Percentiles rank a stretch among this genome's conserved stretches.
Evolutionary conservation across 2,113 vertebrate genomes (phyloP).

Genomic region (Chloropsis cyanopogon): DNA sequence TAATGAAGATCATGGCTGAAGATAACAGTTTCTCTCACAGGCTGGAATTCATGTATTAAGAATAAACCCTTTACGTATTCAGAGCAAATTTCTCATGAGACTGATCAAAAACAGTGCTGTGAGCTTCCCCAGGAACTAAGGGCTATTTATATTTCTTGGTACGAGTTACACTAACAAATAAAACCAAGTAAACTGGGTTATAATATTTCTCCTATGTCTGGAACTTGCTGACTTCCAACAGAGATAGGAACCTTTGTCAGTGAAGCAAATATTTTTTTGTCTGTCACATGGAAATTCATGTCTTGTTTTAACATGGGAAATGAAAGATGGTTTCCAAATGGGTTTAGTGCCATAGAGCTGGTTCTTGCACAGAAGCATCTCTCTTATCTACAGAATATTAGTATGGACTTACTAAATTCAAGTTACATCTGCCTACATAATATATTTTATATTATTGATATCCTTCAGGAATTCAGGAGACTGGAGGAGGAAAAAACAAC

Average conservation of each 20-base stretch:
- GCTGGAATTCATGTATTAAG: neutral
- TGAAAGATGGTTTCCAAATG: neutral
- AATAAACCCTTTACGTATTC: neutral
- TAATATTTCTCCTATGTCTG: neutral
- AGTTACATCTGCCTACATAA: neutral
- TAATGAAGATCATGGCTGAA: neutral
- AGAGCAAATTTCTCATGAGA: neutral
- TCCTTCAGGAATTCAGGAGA: neutral
- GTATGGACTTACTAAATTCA: neutral
- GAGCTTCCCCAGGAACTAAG: constrained; percentile 13
- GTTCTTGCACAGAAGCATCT: neutral
- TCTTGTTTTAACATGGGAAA: neutral
- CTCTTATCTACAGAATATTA: neutral
- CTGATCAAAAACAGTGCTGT: neutral
- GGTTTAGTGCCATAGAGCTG: neutral
- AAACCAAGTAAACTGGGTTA: neutral
- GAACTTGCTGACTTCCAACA: neutral
- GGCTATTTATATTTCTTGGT: constrained; percentile 40
- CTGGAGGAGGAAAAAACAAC: neutral
- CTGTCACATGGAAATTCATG: neutral
- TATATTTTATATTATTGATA: neutral
- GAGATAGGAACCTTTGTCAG: neutral
- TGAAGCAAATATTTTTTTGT: neutral
- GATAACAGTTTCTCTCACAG: neutral
- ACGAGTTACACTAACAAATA: constrained; percentile 4